A percentile compares a stretch with the other conserved stretches of the same genome.
phyloP scores from a whole-genome alignment of 1,140 invertebrate species.

The Aphis gossypii region DNA sequence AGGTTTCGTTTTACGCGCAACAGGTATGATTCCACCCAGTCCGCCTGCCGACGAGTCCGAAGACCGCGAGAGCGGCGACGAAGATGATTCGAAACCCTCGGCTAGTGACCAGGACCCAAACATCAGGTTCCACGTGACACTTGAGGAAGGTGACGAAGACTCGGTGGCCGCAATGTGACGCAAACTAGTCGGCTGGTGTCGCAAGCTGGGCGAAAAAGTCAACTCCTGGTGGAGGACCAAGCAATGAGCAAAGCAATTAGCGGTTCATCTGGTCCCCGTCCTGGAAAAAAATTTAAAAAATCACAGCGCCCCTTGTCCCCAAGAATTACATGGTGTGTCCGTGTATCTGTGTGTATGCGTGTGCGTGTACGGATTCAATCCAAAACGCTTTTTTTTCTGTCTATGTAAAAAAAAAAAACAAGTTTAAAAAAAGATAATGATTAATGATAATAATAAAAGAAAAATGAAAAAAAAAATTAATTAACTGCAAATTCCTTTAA shows the following conservation, averaged over 20 bases:
- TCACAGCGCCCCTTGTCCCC: background rate
- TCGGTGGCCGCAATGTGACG: conserved; percentile 78
- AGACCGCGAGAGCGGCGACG: conserved; percentile 60
- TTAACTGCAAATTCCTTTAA: conserved; percentile 49
- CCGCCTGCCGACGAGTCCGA: conserved; percentile 63
- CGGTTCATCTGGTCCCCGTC: background rate
- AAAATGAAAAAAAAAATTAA: conserved; percentile 21
- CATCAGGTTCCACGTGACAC: conserved; percentile 74
- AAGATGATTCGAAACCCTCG: conserved; percentile 34
- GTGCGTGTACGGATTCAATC: background rate
- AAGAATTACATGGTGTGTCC: background rate
- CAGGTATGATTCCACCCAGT: conserved; percentile 69
- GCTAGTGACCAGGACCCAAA: conserved; percentile 62
- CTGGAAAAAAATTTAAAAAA: background rate
- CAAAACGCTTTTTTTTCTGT: conserved; percentile 42
- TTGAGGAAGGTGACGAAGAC: conserved; percentile 80
- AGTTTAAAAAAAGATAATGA: conserved; percentile 18
- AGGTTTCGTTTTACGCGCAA: background rate
- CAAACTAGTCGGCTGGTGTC: conserved; percentile 82
- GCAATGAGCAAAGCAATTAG: conserved; percentile 5
- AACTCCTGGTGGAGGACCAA: conserved; percentile 74
- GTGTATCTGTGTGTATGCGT: background rate
- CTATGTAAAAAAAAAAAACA: conserved; percentile 37
- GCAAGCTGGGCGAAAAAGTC: conserved; percentile 84
- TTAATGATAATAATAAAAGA: background rate